Evolutionary conservation across 2,797 vertebrate genomes (phyloP).

Genomic region (Vespertilio murinus): DNA sequence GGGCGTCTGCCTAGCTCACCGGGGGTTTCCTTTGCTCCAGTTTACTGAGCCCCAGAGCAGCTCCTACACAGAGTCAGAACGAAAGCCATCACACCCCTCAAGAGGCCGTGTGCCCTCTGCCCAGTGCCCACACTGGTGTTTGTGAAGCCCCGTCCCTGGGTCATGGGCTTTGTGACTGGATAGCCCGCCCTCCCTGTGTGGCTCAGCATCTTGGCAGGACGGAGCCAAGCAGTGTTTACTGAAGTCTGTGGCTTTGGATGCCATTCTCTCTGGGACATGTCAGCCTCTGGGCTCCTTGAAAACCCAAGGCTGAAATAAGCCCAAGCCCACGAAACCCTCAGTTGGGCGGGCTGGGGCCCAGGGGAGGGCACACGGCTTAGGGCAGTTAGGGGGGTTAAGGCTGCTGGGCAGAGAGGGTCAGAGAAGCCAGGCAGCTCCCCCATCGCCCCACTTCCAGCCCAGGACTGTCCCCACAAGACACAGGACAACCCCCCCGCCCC

Average conservation of each 20-base stretch:
- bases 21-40: background rate
- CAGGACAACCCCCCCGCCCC: too few relatives aligned
- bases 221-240: rapidly evolving
- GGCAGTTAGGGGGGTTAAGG: background rate
- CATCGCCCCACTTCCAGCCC: background rate
- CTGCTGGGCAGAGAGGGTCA: rapidly evolving
- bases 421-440: background rate
- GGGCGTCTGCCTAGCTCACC: rapidly evolving
- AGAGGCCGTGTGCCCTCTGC: rapidly evolving
- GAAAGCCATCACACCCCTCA: rapidly evolving
- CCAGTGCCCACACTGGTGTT: rapidly evolving
- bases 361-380: rapidly evolving
- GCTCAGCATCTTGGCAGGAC: background rate
- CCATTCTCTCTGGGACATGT: background rate
- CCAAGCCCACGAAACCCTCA: background rate
- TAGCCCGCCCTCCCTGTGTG: rapidly evolving
- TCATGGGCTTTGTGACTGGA: too few relatives aligned
- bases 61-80: too few relatives aligned
- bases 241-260: background rate
- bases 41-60: background rate
- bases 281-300: background rate
- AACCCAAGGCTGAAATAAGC: background rate
- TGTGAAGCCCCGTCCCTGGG: background rate
- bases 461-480: background rate
- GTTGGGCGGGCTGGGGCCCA: background rate